Evolutionary conservation across 2,888 invertebrate species (phyloP).

Genomic region (Pegoplata infirma): DNA sequence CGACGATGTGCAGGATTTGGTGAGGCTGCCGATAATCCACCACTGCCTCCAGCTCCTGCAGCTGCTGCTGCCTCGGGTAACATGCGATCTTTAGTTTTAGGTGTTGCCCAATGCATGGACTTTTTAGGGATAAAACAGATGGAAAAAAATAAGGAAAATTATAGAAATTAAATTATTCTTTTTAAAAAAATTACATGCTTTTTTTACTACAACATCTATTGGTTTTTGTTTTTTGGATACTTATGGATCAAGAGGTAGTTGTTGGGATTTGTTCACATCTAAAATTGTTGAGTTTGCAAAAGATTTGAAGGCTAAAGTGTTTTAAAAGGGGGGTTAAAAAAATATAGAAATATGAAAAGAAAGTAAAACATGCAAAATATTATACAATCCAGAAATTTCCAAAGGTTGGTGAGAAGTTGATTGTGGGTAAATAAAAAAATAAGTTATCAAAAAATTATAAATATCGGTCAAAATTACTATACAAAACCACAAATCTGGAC

Average conservation of each 20-base stretch:
- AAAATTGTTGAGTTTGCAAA: background rate
- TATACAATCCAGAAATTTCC: too few species aligned
- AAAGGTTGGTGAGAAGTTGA: too few species aligned
- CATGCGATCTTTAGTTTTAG: constrained; percentile 94
- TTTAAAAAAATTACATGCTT: constrained; percentile 21
- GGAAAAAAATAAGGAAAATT: constrained; percentile 3
- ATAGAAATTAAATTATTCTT: background rate
- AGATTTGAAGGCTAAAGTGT: background rate
- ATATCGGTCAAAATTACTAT: too few species aligned
- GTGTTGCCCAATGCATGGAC: constrained; percentile 96
- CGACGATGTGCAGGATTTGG: constrained; percentile 83
- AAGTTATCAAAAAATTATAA: too few species aligned
- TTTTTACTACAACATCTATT: constrained; percentile 33
- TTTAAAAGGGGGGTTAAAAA: background rate
- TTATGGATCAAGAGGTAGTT: constrained; percentile 62
- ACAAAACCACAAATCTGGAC: too few species aligned
- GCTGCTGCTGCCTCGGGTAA: constrained; percentile 80
- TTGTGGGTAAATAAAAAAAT: too few species aligned
- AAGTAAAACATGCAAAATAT: constrained; percentile 2
- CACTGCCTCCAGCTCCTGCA: constrained; percentile 75
- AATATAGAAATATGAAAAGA: background rate
- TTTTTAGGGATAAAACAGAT: too few species aligned
- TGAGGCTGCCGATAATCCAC: constrained; percentile 80
- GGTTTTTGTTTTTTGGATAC: constrained; percentile 43
- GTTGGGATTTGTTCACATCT: constrained; percentile 44